Evolutionary conservation across 2,113 vertebrate species (phyloP).

Genomic region (Danionella cerebrum): DNA sequence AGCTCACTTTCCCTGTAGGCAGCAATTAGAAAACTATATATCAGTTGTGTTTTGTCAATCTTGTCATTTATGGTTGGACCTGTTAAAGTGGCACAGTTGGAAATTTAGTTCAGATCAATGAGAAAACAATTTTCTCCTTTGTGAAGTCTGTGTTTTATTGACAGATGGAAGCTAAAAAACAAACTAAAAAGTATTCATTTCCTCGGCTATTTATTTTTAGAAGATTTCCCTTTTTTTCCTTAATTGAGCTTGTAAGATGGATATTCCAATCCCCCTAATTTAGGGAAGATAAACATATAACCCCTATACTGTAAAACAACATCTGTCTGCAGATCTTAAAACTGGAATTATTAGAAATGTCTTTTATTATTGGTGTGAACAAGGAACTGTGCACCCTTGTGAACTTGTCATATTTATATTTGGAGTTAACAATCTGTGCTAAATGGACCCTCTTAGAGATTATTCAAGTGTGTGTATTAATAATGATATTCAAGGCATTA

Average conservation of each 20-base stretch:
- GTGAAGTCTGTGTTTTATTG: slow-evolving; percentile 52
- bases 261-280: background rate
- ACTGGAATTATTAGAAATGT: slow-evolving; percentile 5
- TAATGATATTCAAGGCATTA: background rate
- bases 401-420: background rate
- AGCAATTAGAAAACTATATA: slow-evolving; percentile 93
- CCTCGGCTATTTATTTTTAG: slow-evolving; percentile 39
- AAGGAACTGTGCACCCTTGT: background rate
- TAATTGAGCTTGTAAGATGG: slow-evolving; percentile 25
- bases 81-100: slow-evolving; percentile 74
- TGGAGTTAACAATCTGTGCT: background rate
- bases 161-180: slow-evolving; percentile 42
- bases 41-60: slow-evolving; percentile 77
- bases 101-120: slow-evolving; percentile 76
- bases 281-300: background rate
- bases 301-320: slow-evolving; percentile 15
- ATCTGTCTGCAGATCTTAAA: slow-evolving; percentile 14
- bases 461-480: background rate
- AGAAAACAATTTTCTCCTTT: slow-evolving; percentile 65
- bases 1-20: slow-evolving; percentile 75
- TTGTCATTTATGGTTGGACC: slow-evolving; percentile 76
- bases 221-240: slow-evolving; percentile 9
- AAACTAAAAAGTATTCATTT: slow-evolving; percentile 47
- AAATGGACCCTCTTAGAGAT: background rate
- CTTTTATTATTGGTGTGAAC: slow-evolving; percentile 2